phyloP scores from a whole-genome alignment of 2,888 invertebrate species.

The Ornithoptera alexandrae region DNA sequence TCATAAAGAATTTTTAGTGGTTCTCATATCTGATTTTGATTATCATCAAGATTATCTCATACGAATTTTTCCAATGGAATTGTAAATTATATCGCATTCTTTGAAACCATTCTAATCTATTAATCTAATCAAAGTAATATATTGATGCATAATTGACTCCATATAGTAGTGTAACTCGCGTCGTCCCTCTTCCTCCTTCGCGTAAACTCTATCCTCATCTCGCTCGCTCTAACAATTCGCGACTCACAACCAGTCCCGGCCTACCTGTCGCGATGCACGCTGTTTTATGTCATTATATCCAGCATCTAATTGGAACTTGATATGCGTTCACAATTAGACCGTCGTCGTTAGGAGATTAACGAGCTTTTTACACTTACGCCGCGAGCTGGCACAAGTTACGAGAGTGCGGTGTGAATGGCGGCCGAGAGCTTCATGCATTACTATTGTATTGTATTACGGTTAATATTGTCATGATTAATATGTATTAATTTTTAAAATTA shows the following conservation, averaged over 20 bases:
- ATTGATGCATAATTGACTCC: slow-evolving; percentile 12
- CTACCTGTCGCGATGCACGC: slow-evolving; percentile 39
- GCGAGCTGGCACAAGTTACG: slow-evolving; percentile 33
- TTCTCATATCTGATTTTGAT: slow-evolving; percentile 20
- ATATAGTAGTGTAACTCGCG: slow-evolving; percentile 24
- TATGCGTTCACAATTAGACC: slow-evolving; percentile 71
- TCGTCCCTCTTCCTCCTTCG: slow-evolving; percentile 14
- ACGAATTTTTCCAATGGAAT: slow-evolving; percentile 16
- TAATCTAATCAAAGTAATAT: slow-evolving; percentile 22
- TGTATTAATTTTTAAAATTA: background rate
- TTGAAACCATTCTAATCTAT: slow-evolving; percentile 14
- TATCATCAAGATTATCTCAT: slow-evolving; percentile 21
- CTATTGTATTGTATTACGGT: background rate
- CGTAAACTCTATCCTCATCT: slow-evolving; percentile 28
- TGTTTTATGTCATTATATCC: slow-evolving; percentile 62
- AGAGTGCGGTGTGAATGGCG: slow-evolving; percentile 29
- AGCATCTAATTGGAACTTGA: slow-evolving; percentile 73
- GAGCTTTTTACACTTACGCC: slow-evolving; percentile 62
- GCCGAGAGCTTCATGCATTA: slow-evolving; percentile 2
- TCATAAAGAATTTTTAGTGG: background rate
- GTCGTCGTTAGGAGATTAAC: slow-evolving; percentile 61
- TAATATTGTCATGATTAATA: background rate
- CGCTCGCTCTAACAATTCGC: slow-evolving; percentile 34
- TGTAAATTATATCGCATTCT: slow-evolving; percentile 15
- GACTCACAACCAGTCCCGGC: slow-evolving; percentile 34